phyloP scores from a whole-genome alignment of 2,113 vertebrate genomes.

The Etheostoma spectabile region DNA sequence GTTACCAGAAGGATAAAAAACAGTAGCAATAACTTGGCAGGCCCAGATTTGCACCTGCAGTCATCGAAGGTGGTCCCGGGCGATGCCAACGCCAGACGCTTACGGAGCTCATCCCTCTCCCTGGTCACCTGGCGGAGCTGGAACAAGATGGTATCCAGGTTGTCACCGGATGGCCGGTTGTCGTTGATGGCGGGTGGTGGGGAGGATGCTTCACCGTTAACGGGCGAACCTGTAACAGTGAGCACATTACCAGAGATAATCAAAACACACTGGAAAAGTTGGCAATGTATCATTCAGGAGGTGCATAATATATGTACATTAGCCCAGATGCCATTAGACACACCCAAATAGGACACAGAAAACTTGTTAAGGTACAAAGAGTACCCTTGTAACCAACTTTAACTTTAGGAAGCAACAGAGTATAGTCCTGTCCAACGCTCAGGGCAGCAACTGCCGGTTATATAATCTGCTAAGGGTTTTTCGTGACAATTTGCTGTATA shows the following conservation, averaged over 20 bases:
- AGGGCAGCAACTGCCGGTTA: constrained; percentile 15
- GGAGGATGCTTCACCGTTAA: constrained; percentile 90
- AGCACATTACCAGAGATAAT: constrained; percentile 64
- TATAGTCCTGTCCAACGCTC: constrained; percentile 17
- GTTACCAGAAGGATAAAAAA: neutral
- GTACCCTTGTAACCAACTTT: neutral
- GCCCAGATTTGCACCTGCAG: constrained; percentile 88
- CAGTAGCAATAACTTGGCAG: constrained; percentile 40
- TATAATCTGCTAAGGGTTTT: constrained; percentile 3
- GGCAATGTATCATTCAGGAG: neutral
- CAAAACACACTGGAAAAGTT: constrained; percentile 6
- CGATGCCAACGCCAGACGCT: constrained; percentile 92
- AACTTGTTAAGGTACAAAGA: neutral
- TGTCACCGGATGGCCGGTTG: constrained; percentile 90
- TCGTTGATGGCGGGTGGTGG: constrained; percentile 91
- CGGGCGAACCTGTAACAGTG: constrained; percentile 88
- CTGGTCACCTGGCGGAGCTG: constrained; percentile 96
- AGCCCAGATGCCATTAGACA: neutral
- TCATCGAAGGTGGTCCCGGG: constrained; percentile 96
- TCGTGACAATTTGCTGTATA: neutral
- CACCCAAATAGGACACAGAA: neutral
- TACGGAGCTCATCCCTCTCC: constrained; percentile 96
- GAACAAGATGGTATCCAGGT: constrained; percentile 91
- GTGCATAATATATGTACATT: neutral
- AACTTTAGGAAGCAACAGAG: constrained; percentile 15